Conservation (phyloP, 2,113 vertebrate genomes). For the Lipotes vexillifer region DNA sequence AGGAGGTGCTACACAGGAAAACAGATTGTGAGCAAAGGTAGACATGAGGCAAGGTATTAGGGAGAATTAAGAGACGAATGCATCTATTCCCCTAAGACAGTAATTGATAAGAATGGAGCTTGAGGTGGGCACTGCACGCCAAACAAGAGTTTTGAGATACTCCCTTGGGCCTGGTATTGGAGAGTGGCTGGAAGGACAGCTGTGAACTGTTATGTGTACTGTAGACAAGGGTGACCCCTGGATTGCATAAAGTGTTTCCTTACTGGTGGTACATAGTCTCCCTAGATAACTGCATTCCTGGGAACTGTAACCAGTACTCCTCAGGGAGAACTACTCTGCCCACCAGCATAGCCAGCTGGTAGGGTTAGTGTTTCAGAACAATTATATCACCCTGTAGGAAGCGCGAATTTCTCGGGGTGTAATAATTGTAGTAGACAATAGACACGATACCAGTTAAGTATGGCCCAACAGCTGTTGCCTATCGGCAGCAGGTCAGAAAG, state of each 20-base stretch:
- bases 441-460: background rate
- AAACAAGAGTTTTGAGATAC: background rate
- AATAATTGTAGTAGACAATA: background rate
- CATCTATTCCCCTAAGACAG: background rate
- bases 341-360: background rate
- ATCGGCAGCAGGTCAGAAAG: constrained; percentile 25
- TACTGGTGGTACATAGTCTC: background rate
- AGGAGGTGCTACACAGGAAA: background rate
- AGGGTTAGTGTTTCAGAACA: background rate
- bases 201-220: background rate
- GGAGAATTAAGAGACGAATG: background rate
- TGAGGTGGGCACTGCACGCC: background rate
- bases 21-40: background rate
- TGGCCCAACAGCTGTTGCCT: constrained; percentile 15
- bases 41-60: background rate
- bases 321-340: background rate
- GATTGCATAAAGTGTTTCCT: background rate
- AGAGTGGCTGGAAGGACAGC: background rate
- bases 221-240: background rate
- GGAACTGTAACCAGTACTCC: background rate
- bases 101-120: background rate
- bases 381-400: background rate
- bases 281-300: background rate
- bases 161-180: background rate
- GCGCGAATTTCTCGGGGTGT: background rate